Evolutionary conservation across 2,113 vertebrate genomes (phyloP).

Genomic region (Bubo scandiacus): DNA sequence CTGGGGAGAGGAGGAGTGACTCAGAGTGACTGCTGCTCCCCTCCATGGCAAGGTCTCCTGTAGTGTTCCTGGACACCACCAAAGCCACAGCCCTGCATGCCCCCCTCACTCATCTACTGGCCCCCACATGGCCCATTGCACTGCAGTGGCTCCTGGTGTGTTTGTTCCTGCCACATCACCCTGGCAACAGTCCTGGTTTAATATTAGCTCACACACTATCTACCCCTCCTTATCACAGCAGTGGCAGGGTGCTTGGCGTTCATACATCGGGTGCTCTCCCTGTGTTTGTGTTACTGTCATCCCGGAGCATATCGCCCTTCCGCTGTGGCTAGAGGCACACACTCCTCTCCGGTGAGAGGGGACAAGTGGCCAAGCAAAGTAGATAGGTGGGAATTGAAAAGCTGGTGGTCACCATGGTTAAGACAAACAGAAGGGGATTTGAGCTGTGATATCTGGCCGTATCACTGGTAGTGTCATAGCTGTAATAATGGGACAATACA

Average conservation of each 20-base stretch:
- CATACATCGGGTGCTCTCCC: fast-evolving
- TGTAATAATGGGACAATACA: not conserved
- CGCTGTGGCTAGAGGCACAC: not conserved
- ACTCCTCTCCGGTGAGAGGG: not conserved
- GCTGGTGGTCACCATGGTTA: not conserved
- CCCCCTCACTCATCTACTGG: fast-evolving
- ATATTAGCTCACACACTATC: not conserved
- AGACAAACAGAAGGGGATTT: not conserved
- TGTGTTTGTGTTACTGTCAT: not conserved
- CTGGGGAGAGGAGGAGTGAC: not conserved
- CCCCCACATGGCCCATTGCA: fast-evolving
- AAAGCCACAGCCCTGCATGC: not conserved
- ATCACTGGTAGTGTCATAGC: not conserved
- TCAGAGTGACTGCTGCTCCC: not conserved
- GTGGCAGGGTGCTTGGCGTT: not conserved
- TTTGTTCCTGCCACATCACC: not conserved
- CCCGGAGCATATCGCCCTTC: fast-evolving
- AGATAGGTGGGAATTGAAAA: not conserved
- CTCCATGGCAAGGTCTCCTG: fast-evolving
- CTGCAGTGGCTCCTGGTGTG: fast-evolving
- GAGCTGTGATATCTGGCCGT: not conserved
- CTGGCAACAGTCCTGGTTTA: not conserved
- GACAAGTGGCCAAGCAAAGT: not conserved
- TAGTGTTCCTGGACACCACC: not conserved
- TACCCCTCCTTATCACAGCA: not conserved